Conservation (phyloP, 2,888 invertebrate species). For the Coelopa pilipes region DNA sequence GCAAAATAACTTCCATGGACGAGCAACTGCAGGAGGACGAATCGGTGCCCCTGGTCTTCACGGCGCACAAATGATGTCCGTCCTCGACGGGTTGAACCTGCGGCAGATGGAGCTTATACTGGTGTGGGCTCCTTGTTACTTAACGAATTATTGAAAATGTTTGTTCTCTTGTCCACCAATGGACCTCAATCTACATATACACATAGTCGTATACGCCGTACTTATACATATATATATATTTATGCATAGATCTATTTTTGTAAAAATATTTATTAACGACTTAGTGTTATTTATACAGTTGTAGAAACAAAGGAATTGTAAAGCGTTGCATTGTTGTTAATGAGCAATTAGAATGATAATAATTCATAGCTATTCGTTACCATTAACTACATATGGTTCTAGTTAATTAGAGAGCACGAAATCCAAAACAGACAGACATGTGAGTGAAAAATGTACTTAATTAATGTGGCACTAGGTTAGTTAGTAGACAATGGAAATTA, state of each 20-base stretch:
- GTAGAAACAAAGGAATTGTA: slow-evolving; percentile 29
- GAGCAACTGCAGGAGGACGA: slow-evolving; percentile 64
- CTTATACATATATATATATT: slow-evolving; percentile 17
- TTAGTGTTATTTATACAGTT: slow-evolving; percentile 8
- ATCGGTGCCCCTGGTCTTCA: slow-evolving; percentile 64
- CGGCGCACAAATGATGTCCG: slow-evolving; percentile 59
- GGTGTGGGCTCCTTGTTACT: background rate
- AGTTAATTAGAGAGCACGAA: background rate
- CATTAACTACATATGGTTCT: background rate
- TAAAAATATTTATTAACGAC: slow-evolving; percentile 23
- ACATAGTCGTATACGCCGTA: background rate
- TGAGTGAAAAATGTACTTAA: slow-evolving; percentile 26
- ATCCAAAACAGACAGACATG: background rate
- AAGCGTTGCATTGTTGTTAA: slow-evolving; percentile 17
- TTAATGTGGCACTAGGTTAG: slow-evolving; percentile 10
- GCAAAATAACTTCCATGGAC: slow-evolving; percentile 40
- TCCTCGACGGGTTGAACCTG: background rate
- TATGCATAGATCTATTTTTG: slow-evolving; percentile 9
- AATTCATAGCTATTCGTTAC: background rate
- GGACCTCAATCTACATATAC: background rate
- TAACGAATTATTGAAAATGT: slow-evolving; percentile 6
- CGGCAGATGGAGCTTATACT: background rate
- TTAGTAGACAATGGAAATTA: background rate
- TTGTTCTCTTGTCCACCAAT: background rate
- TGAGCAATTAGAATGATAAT: background rate